Percentiles rank a stretch among this genome's conserved stretches.
These are phyloP conservation scores for Nasalis larvatus DNA, from an alignment of 2,113 vertebrate species.

Conservation along the genomic window DNA sequence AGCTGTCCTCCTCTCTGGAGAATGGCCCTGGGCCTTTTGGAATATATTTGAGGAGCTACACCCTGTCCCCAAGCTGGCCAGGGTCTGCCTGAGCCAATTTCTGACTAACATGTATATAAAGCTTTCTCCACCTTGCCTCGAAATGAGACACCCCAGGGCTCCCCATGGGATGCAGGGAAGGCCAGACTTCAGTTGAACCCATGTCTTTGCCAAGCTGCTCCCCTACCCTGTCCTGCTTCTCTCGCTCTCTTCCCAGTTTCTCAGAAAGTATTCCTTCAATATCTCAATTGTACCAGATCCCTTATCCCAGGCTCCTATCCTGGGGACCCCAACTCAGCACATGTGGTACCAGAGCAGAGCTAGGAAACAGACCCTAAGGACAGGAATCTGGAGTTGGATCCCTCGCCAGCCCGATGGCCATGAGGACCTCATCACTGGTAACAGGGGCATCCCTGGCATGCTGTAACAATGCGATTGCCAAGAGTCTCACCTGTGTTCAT, in stretches of 20 bases:
- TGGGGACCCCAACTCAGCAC: neutral
- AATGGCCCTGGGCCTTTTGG: neutral
- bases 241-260: neutral
- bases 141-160: neutral
- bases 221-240: neutral
- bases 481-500: neutral
- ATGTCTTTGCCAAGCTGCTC: neutral
- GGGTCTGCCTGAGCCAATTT: neutral
- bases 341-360: neutral
- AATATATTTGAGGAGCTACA: neutral
- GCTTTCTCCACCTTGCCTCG: neutral
- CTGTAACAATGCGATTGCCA: accelerated
- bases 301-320: neutral
- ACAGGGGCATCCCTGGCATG: accelerated
- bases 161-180: neutral
- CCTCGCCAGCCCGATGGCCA: too few species aligned
- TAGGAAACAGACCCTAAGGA: neutral
- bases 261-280: neutral
- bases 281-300: neutral
- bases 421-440: neutral
- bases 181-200: neutral
- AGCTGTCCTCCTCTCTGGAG: neutral
- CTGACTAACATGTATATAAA: neutral
- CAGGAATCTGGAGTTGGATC: neutral
- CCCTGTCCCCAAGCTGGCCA: neutral